Evolutionary conservation across 2,888 invertebrate species (phyloP).

Genomic region (Tenthredo livida): DNA sequence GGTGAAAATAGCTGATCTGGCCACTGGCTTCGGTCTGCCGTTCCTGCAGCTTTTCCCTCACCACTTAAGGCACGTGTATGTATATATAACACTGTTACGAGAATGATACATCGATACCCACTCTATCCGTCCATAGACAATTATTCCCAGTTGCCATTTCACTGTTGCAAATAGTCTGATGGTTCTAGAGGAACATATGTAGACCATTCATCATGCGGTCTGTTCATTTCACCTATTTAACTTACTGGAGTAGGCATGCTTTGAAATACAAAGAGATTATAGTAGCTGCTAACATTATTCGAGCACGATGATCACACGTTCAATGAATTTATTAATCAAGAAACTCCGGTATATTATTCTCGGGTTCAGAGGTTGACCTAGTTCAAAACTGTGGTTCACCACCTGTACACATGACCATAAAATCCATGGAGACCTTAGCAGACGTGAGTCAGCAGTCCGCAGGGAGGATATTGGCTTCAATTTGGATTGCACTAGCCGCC

Average conservation of each 20-base stretch:
- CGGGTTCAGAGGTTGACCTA: neutral
- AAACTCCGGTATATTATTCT: neutral
- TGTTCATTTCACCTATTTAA: neutral
- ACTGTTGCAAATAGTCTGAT: neutral
- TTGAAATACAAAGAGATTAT: neutral
- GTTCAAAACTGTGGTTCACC: neutral
- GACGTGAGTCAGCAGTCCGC: neutral
- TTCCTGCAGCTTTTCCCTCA: neutral
- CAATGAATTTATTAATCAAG: neutral
- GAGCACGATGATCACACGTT: neutral
- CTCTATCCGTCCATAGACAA: neutral
- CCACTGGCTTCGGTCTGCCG: constrained; percentile 16
- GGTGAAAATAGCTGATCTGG: constrained; percentile 53
- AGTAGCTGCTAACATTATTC: neutral
- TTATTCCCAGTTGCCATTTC: neutral
- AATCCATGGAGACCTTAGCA: constrained; percentile 1
- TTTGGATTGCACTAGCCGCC: neutral
- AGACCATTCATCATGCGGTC: neutral
- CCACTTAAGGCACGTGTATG: neutral
- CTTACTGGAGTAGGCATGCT: neutral
- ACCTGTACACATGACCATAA: constrained; percentile 8
- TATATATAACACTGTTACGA: neutral
- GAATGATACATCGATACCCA: neutral
- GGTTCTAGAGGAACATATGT: neutral
- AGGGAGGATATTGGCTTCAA: neutral